Percentiles rank a stretch among this genome's conserved stretches.
Conservation (phyloP, 2,888 invertebrate species). For the Eretmocerus hayati region DNA sequence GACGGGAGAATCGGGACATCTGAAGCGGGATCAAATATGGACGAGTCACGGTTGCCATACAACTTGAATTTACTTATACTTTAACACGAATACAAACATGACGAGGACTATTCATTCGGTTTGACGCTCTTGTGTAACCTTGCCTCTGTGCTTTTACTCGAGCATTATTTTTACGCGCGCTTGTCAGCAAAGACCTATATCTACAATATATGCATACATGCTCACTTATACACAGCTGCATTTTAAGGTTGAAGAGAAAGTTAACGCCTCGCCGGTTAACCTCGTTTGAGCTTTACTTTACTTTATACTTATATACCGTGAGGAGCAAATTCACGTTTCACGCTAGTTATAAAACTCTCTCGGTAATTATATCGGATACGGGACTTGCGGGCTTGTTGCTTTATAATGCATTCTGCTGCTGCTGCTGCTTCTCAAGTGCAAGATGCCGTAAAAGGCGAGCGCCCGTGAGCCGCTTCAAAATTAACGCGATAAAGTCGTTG, state of each 20-base stretch:
- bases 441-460: background rate
- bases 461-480: background rate
- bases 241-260: conserved; percentile 14
- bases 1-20: no score
- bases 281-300: conserved; percentile 3
- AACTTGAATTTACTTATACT: no score
- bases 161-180: conserved; percentile 7
- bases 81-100: conserved; percentile 1
- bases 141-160: no score
- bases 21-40: no score
- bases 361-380: background rate
- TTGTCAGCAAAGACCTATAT: no score
- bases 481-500: no score
- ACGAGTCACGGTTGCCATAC: no score
- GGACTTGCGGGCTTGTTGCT: background rate
- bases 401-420: background rate
- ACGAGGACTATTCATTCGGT: background rate
- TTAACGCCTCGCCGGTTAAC: conserved; percentile 3
- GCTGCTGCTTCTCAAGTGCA: background rate
- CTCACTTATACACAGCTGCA: background rate
- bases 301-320: no score
- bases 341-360: conserved; percentile 1
- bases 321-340: background rate
- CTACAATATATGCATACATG: no score
- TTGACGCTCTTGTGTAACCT: conserved; percentile 6